Conservation (phyloP, 1,140 invertebrate genomes). For the Trichogramma pretiosum region DNA sequence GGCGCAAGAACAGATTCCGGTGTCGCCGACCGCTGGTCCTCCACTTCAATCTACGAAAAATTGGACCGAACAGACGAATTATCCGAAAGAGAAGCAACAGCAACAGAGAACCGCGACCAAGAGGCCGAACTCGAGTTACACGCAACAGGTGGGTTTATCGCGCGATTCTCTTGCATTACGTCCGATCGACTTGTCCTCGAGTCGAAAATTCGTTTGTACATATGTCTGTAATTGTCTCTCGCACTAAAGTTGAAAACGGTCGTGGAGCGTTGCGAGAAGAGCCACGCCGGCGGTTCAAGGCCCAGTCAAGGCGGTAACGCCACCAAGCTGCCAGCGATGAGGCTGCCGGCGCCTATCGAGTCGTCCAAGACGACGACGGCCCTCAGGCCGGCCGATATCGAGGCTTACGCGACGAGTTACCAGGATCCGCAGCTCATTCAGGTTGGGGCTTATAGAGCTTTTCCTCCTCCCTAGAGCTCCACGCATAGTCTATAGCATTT, state of each 20-base stretch:
- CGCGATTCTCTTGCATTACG: conserved; percentile 21
- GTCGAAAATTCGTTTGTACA: too few species aligned
- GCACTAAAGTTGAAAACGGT: conserved; percentile 68
- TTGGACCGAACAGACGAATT: conserved; percentile 67
- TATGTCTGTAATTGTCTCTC: too few species aligned
- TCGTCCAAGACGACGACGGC: conserved; percentile 35
- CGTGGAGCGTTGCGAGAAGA: conserved; percentile 66
- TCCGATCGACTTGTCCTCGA: conserved; percentile 6
- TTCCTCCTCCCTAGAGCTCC: too few species aligned
- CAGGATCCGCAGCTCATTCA: conserved; percentile 45
- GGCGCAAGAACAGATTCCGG: conserved; percentile 38
- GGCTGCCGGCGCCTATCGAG: conserved; percentile 35
- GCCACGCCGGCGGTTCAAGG: conserved; percentile 54
- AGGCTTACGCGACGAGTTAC: conserved; percentile 48
- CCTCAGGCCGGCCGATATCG: conserved; percentile 44
- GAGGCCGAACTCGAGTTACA: conserved; percentile 55
- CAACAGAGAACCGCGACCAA: conserved; percentile 63
- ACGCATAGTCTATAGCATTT: too few species aligned
- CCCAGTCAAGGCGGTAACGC: conserved; percentile 36
- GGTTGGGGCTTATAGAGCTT: too few species aligned
- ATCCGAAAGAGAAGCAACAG: conserved; percentile 60
- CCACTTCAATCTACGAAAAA: conserved; percentile 60
- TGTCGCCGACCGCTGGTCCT: conserved; percentile 42
- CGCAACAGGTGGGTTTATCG: conserved; percentile 62
- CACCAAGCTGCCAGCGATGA: conserved; percentile 36